Evolutionary conservation across 2,113 vertebrate genomes (phyloP), one percentile per base, ranked within the genome.

Genomic region (Dipodomys spectabilis): DNA sequence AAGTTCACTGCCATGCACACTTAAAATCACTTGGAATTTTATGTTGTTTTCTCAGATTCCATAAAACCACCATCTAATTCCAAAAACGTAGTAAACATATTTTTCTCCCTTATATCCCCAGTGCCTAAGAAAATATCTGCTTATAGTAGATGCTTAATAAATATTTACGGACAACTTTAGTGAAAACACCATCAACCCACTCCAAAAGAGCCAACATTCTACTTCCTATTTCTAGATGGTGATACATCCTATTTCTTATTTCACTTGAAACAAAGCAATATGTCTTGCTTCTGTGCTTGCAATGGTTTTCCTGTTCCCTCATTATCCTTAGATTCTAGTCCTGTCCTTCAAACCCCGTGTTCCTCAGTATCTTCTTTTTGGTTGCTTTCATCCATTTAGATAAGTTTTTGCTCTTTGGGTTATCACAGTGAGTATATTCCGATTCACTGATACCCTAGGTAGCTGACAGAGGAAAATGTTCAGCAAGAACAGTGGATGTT

Each of bases 131-230:
- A 27, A 80, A n/a, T 64, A 68, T 45, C 11, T 67, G 49, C 62
- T 15, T 62, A 9, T 44, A 90, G 2, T 74, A 44, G 27, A 10
- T 83, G 12, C 10, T 75, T n/a, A 86, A 5, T 78, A 82, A 84
- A 64, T 91, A 87, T 49, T 71, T 89, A 67, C 68, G 71, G 35
- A 91, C 49, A n/a, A 90, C 57, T 45, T 67, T 81, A 65, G 35
- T 78, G 12, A 39, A 86, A 86, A 75, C 44, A 57, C 18, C 23
- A 71, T 91, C 4, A 71, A 73, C 85, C 68, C 39, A n/a, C 16
- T 67, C 30, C 32, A 30, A 88, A 72, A 67, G 32, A 84, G 13
- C 7, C 35, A n/a, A 2, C 39, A 39, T 78, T 91, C 19, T 28
- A 69, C 35, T 77, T 92, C 69, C 6, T 53, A 32, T 82, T 88